Evolutionary conservation across 2,888 invertebrate genomes (phyloP), one percentile per base, ranked within the genome.

Genomic region (Penaeus monodon): DNA sequence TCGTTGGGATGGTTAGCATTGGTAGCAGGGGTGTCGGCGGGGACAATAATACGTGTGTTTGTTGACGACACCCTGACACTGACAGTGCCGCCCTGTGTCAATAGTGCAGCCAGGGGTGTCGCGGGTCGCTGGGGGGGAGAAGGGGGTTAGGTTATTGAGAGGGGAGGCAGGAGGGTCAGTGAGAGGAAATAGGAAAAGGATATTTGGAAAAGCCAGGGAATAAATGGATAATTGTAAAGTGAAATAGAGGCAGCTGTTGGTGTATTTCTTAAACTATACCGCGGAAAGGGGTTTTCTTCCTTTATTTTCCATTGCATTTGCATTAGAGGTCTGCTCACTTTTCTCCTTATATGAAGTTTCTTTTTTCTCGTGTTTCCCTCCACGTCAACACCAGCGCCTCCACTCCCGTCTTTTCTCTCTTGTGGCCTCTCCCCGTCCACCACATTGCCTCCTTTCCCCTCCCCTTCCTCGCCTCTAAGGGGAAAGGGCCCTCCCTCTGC

Each of bases 81-180:
- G 80, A 80, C 80, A 80, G 64, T 65, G 63, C 80, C 65, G 38
- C 14, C 65, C 80, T 80, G 64, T 80, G 80, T 80, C 80, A 80
- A 80, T 66, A 80, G 64, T 80, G 65, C 65, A 8, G 77, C 57
- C 63, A 63, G 57, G 17, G n/a, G 17, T 49, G 44, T 44, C 38
- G 24, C 76, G 44, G 76, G 17, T 49, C 44, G n/a, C n/a, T 7
- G 29, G 29, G 73, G 73, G 10, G 7, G n/a, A 33, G 8, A 29
- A 33, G 73, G 33, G 29, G 73, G n/a, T 29, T 0, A 27, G n/a
- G 29, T 29, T 22, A 38, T 22, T 73, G 73, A 22, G 73, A 29
- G 73, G n/a, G 38, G 20, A 22, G 27, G 17, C 20, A 38, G 29
- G 73, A 73, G 73, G 29, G 57, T 57, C 57, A 57, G 57, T 57